These are phyloP conservation scores for Drosophila anomalata DNA, from an alignment of 2,888 invertebrate genomes.

Conservation along the genomic window DNA sequence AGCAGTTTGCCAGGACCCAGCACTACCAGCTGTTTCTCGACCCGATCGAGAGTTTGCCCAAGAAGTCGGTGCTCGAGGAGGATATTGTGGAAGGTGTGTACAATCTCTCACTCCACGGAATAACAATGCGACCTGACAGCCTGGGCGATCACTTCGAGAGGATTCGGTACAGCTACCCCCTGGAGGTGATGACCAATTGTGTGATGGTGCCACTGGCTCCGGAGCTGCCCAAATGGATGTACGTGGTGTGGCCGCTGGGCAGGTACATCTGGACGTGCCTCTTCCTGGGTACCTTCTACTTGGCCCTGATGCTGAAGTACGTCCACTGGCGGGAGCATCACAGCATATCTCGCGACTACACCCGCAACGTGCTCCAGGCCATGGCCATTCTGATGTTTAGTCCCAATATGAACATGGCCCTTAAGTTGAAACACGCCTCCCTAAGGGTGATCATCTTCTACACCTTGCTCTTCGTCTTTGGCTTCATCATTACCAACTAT, in stretches of 20 bases:
- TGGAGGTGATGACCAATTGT: constrained; percentile 73
- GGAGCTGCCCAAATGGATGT: constrained; percentile 79
- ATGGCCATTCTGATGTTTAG: constrained; percentile 73
- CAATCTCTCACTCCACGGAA: constrained; percentile 69
- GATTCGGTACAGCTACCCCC: constrained; percentile 71
- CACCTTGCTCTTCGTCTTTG: constrained; percentile 64
- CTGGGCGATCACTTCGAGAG: constrained; percentile 5
- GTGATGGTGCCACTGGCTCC: constrained; percentile 81
- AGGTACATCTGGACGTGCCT: constrained; percentile 71
- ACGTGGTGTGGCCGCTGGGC: constrained; percentile 79
- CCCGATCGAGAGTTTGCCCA: constrained; percentile 43
- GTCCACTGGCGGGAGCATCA: constrained; percentile 53
- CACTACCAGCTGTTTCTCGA: constrained; percentile 63
- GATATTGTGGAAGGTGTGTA: constrained; percentile 55
- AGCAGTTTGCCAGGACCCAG: constrained; percentile 60
- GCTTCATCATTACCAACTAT: constrained; percentile 76
- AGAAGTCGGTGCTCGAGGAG: constrained; percentile 42
- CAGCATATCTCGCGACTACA: constrained; percentile 38
- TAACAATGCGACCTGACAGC: constrained; percentile 25
- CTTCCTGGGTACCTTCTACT: constrained; percentile 69
- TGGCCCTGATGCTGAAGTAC: constrained; percentile 68
- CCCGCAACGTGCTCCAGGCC: constrained; percentile 69
- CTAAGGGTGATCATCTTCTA: constrained; percentile 71
- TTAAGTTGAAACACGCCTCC: constrained; percentile 55
- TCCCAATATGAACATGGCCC: constrained; percentile 77